Evolutionary conservation across 2,888 invertebrate species (phyloP).

Genomic region (Eugnorisma glareosa): DNA sequence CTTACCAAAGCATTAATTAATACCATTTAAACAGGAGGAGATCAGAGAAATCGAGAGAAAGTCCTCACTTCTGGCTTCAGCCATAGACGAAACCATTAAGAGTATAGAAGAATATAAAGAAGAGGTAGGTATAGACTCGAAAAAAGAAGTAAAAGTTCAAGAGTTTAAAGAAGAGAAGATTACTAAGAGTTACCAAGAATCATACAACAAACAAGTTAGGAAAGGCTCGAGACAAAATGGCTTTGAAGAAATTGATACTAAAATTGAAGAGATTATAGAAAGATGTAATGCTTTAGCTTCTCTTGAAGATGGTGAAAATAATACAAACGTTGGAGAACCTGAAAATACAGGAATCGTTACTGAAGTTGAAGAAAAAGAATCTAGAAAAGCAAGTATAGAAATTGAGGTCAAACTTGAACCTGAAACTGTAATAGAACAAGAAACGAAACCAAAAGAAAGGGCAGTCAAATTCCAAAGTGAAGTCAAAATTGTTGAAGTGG

Average conservation of each 20-base stretch:
- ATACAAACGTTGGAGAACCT: not conserved
- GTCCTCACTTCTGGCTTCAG: constrained; percentile 85
- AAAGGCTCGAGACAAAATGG: constrained; percentile 40
- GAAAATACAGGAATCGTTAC: constrained; percentile 29
- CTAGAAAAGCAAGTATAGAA: constrained; percentile 35
- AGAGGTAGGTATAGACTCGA: constrained; percentile 80
- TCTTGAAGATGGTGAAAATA: constrained; percentile 11
- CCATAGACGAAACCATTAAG: constrained; percentile 85
- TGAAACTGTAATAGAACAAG: not conserved
- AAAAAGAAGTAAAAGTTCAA: constrained; percentile 59
- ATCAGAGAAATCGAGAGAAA: constrained; percentile 84
- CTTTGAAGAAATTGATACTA: constrained; percentile 37
- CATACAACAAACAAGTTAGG: constrained; percentile 22
- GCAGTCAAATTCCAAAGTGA: constrained; percentile 39
- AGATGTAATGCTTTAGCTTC: constrained; percentile 38
- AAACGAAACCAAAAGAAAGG: constrained; percentile 25
- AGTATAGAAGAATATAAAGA: constrained; percentile 87
- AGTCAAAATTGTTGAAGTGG: constrained; percentile 34
- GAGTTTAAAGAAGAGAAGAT: constrained; percentile 59
- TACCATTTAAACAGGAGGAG: constrained; percentile 78
- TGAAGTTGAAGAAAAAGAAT: constrained; percentile 21
- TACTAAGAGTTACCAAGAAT: constrained; percentile 40
- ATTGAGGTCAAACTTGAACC: constrained; percentile 32
- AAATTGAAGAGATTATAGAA: constrained; percentile 51
- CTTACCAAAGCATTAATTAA: not conserved